phyloP scores from a whole-genome alignment of 2,797 vertebrate genomes.

The Phrynocephalus vlangalii region DNA sequence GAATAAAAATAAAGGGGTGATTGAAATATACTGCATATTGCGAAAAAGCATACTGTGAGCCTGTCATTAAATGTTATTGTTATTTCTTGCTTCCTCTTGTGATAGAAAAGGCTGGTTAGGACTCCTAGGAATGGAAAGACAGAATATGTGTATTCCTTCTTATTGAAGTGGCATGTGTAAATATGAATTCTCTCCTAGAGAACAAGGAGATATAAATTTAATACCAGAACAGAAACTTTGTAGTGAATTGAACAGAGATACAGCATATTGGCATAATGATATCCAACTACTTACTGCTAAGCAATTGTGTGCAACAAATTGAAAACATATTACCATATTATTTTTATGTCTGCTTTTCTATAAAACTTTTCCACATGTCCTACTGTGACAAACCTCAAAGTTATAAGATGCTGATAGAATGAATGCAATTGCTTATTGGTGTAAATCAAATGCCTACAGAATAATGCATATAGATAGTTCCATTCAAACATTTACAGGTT shows the following conservation, averaged over 20 bases:
- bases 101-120: neutral
- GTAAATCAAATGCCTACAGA: neutral
- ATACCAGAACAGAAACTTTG: neutral
- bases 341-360: neutral
- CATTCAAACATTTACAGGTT: neutral
- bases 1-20: neutral
- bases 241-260: neutral
- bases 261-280: neutral
- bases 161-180: neutral
- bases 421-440: conserved; percentile 1
- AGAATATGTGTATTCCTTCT: neutral
- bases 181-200: conserved; percentile 12
- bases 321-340: neutral
- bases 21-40: neutral
- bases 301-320: neutral
- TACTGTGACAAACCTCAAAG: neutral
- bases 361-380: neutral
- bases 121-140: neutral
- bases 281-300: conserved; percentile 4
- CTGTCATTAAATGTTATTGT: neutral
- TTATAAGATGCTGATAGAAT: neutral
- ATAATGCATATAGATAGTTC: conserved; percentile 11
- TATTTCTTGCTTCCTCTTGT: neutral
- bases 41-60: neutral
- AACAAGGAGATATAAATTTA: conserved; percentile 4